These are phyloP conservation scores for Pituophis catenifer DNA, from an alignment of 2,113 vertebrate genomes.

Conservation along the genomic window DNA sequence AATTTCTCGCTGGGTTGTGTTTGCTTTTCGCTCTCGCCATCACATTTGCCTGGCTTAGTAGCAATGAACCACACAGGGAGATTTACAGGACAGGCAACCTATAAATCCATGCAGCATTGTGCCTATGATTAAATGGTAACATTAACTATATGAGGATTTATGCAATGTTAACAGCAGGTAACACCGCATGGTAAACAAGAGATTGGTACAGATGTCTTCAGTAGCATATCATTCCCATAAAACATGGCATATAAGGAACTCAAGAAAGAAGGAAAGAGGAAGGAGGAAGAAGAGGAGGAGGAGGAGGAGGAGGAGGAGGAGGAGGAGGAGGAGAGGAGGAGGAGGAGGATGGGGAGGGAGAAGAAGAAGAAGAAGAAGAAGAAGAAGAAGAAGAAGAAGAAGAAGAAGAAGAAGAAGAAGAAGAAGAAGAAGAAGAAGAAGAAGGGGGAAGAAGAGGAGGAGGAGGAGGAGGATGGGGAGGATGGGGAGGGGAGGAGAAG, in stretches of 20 bases:
- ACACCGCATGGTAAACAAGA: neutral
- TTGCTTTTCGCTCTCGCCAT: neutral
- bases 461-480: neutral
- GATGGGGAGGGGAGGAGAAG: neutral
- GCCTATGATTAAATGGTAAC: conserved; percentile 19
- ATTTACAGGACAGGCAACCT: conserved; percentile 11
- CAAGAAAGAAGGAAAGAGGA: neutral
- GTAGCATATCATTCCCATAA: neutral
- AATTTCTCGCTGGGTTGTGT: neutral
- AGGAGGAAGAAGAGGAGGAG: no score
- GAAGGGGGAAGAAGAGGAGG: neutral
- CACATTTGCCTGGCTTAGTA: conserved; percentile 13
- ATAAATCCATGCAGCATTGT: conserved; percentile 25
- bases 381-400: neutral
- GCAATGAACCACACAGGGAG: neutral
- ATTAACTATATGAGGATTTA: neutral
- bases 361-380: accelerated
- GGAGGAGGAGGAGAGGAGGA: accelerated
- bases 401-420: no score
- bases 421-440: no score
- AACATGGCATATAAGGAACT: neutral
- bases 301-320: no score
- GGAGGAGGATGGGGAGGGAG: no score
- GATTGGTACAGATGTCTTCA: neutral
- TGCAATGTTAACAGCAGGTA: conserved; percentile 8